Evolutionary conservation across 2,888 invertebrate species (phyloP).

Genomic region (Oxytorus armatus): DNA sequence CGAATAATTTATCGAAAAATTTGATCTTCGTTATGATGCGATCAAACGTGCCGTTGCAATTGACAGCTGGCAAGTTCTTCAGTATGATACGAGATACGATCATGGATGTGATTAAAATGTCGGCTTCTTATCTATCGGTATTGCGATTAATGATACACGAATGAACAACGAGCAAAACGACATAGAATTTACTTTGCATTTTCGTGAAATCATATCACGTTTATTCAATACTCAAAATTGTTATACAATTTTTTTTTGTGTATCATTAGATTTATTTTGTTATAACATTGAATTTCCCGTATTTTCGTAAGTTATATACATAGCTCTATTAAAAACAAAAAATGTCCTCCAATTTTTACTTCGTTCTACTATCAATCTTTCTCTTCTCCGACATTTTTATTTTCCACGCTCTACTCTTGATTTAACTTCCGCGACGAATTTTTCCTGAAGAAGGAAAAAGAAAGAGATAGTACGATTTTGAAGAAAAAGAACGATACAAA

Average conservation of each 20-base stretch:
- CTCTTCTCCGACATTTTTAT: not conserved
- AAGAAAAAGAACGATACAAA: not conserved
- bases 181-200: not conserved
- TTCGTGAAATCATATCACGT: not conserved
- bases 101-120: constrained; percentile 70
- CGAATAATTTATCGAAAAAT: constrained; percentile 68
- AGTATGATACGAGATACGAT: constrained; percentile 69
- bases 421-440: no score
- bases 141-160: constrained; percentile 70
- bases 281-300: constrained; percentile 2
- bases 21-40: constrained; percentile 74
- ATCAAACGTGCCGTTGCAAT: constrained; percentile 69
- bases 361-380: no score
- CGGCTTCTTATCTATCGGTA: constrained; percentile 71
- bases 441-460: no score
- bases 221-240: not conserved
- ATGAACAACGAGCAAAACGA: constrained; percentile 38
- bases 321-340: not conserved
- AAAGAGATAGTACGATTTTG: no score
- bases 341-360: not conserved
- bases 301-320: constrained; percentile 32
- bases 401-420: no score
- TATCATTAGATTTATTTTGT: not conserved
- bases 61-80: constrained; percentile 73
- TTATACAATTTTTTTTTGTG: constrained; percentile 14